A percentile compares a stretch with the other conserved stretches of the same genome.
phyloP scores from a whole-genome alignment of 2,113 vertebrate species.

The Plotosus lineatus region DNA sequence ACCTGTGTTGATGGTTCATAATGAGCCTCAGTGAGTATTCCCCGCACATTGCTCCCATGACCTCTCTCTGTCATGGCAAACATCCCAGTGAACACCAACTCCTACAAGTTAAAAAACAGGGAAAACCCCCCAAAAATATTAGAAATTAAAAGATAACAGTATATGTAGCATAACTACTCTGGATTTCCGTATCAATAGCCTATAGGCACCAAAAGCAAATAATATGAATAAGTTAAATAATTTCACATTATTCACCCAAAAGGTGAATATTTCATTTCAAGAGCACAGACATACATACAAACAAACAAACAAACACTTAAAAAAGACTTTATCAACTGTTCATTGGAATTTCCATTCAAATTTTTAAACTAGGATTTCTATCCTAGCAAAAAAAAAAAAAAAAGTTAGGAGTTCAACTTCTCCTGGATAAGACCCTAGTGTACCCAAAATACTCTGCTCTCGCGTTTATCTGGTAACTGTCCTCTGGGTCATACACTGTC shows the following conservation, averaged over 20 bases:
- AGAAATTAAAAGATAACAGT: not conserved
- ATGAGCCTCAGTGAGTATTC: slow-evolving; percentile 62
- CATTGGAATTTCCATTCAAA: no score
- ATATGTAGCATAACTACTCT: not conserved
- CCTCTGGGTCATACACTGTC: no score
- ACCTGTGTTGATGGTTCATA: slow-evolving; percentile 68
- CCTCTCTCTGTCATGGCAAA: slow-evolving; percentile 70
- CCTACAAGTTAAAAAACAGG: slow-evolving; percentile 49
- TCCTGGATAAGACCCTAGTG: no score
- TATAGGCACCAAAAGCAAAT: not conserved
- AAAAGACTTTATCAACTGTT: no score
- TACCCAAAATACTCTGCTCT: not conserved
- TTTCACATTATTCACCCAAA: no score
- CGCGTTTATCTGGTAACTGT: not conserved
- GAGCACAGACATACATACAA: no score
- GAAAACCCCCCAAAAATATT: not conserved
- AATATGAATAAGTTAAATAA: not conserved
- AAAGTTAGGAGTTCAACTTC: no score
- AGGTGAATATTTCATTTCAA: not conserved
- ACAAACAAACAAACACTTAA: no score
- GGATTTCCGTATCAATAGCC: no score
- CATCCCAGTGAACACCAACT: slow-evolving; percentile 66
- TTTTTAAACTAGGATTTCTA: no score
- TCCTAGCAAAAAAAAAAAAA: no score
- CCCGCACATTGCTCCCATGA: slow-evolving; percentile 67